Conservation (phyloP, 2,888 invertebrate species). For the Prenolepis imparis region DNA sequence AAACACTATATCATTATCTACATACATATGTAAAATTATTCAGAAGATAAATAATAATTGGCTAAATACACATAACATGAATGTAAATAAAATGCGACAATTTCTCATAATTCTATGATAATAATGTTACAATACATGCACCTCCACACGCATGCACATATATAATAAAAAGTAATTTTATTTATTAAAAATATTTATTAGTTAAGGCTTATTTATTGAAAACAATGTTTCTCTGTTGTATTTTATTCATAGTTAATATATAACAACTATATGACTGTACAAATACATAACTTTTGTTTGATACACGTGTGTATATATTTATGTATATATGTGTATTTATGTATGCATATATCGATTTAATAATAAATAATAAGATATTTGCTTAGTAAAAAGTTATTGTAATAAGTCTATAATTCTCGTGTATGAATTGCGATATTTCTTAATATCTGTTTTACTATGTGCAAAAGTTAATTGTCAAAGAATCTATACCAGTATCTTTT, state of each 20-base stretch:
- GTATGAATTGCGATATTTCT: slow-evolving; percentile 20
- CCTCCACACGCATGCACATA: background rate
- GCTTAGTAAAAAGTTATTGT: slow-evolving; percentile 31
- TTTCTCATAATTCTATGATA: background rate
- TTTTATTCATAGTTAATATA: slow-evolving; percentile 45
- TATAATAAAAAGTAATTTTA: background rate
- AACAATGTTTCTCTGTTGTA: slow-evolving; percentile 17
- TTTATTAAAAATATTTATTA: background rate
- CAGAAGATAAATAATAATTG: slow-evolving; percentile 14
- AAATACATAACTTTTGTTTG: slow-evolving; percentile 43
- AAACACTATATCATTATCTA: background rate
- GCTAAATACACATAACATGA: background rate
- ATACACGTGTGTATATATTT: background rate
- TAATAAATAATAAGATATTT: slow-evolving; percentile 48
- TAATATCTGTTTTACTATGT: slow-evolving; percentile 23
- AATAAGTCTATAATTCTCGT: slow-evolving; percentile 48
- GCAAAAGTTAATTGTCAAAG: slow-evolving; percentile 37
- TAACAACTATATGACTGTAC: slow-evolving; percentile 49
- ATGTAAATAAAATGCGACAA: background rate
- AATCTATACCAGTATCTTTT: slow-evolving; percentile 27
- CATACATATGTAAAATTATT: background rate
- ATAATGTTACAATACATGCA: background rate
- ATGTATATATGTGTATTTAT: background rate
- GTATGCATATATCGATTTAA: slow-evolving; percentile 17
- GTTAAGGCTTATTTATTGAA: slow-evolving; percentile 8